These are phyloP conservation scores for Caenorhabditis remanei DNA, from an alignment of 1,140 invertebrate genomes.

Conservation along the genomic window DNA sequence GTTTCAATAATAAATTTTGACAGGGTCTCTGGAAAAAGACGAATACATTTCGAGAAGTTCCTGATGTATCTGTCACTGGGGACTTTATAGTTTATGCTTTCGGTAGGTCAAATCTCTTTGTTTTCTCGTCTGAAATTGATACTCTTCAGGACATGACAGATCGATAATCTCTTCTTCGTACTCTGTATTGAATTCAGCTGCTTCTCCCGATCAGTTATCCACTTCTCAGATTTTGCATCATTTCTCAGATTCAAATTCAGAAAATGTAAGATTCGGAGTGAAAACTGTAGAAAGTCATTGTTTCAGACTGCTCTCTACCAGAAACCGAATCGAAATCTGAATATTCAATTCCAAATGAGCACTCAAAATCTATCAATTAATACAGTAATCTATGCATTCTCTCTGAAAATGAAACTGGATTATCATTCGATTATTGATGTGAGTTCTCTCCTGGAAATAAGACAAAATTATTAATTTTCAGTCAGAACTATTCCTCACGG, in stretches of 20 bases:
- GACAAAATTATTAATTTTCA: neutral
- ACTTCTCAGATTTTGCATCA: conserved; percentile 40
- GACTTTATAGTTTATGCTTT: conserved; percentile 31
- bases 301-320: neutral
- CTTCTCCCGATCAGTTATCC: conserved; percentile 11
- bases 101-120: neutral
- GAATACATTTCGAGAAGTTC: conserved; percentile 25
- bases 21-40: conserved; percentile 45
- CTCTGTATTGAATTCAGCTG: neutral
- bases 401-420: conserved; percentile 17
- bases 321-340: neutral
- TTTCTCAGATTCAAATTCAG: neutral
- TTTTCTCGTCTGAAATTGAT: neutral
- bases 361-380: conserved; percentile 35
- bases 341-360: conserved; percentile 9
- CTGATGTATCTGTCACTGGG: conserved; percentile 7
- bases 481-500: conserved; percentile 5
- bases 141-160: neutral
- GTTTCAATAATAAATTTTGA: neutral
- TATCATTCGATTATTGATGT: conserved; percentile 50
- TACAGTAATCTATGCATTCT: conserved; percentile 27
- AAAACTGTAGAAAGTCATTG: neutral
- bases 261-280: neutral
- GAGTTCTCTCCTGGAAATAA: no score
- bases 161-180: conserved; percentile 38